Evolutionary conservation across 2,797 vertebrate species (phyloP), one percentile per base, ranked within the genome.

Genomic region (Cryptoprocta ferox): DNA sequence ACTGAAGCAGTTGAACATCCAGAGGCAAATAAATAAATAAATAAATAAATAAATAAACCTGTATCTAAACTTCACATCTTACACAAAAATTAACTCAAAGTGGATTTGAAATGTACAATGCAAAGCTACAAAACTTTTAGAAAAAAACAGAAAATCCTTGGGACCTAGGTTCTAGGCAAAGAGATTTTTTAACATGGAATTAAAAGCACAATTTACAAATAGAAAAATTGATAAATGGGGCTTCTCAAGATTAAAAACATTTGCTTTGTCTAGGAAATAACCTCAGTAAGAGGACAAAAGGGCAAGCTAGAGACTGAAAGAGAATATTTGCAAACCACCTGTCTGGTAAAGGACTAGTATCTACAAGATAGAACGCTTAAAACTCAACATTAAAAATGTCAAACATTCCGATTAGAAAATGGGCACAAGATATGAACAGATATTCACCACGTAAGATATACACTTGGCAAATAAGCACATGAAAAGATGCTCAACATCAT

Each of bases 161-260:
- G 39, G 84, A 50, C 78, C 73, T 70, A 68, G 19, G n/a, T 4
- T 5, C 28, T 88, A 93, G 11, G 39, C 61, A 93, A 94, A 92
- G 35, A 73, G 32, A 15, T 50, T 89, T 39, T 92, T 92, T 84
- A 83, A 65, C 82, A 89, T 93, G 83, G 45, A 91, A 93, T 66
- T n/a, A 59, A 95, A 93, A 94, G 87, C n/a, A 70, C n/a, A 70
- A 39, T 66, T 30, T 53, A 85, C 88, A 88, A 95, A 50, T 85
- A 50, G 53, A 86, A 94, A 84, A 84, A 21, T 63, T 76, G 50
- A 95, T 73, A 70, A 82, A 86, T 56, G n/a, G 53, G 19, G 39
- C 39, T 94, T 50, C 28, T 83, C 48, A 89, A 86, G 35, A 83
- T 89, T 48, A 82, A 94, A 87, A 92, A 32, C n/a, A 65, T 61